Evolutionary conservation across 2,888 invertebrate genomes (phyloP), one percentile per base, ranked within the genome.

Genomic region (Dynastes tityus): DNA sequence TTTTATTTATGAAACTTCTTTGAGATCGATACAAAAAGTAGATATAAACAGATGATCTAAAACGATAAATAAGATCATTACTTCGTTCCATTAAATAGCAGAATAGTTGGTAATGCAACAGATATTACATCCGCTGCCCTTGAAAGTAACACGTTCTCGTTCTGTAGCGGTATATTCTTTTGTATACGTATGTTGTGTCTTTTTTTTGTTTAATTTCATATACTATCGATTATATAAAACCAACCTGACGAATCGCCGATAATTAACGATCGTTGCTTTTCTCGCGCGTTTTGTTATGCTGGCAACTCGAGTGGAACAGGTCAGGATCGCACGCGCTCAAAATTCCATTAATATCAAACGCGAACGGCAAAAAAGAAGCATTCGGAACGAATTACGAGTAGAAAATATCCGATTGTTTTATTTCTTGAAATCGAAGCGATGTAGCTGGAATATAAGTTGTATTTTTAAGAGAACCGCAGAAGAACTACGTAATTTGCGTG

Each of bases 101-200:
- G 6, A 45, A 45, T 45, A 45, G 11, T 61, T 61, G 29, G 29
- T 13, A 63, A 32, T 29, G 63, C 63, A 29, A 63, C n/a, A 29
- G 9, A 13, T 32, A 63, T 63, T 63, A 63, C 63, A 63, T 63
- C 63, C 63, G 63, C 13, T 11, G 63, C 32, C 63, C 63, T 63
- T 63, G 63, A 63, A n/a, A 13, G 32, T 2, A 29, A 63, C 13
- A 29, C 63, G 13, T 29, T 63, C 29, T 32, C 63, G 29, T 61
- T 61, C 29, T 11, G 61, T 27, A 61, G 27, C 61, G 29, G 29
- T 63, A 45, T 45, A 63, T 63, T 63, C 63, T 63, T 63, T 63
- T 63, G 32, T 29, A 11, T 27, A 63, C 45, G 45, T 45, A 8
- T 27, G 55, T 22, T 63, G 29, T 29, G 27, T 29, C 16, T 61